Evolutionary conservation across 2,888 invertebrate genomes (phyloP).

Genomic region (Ornithoptera alexandrae): DNA sequence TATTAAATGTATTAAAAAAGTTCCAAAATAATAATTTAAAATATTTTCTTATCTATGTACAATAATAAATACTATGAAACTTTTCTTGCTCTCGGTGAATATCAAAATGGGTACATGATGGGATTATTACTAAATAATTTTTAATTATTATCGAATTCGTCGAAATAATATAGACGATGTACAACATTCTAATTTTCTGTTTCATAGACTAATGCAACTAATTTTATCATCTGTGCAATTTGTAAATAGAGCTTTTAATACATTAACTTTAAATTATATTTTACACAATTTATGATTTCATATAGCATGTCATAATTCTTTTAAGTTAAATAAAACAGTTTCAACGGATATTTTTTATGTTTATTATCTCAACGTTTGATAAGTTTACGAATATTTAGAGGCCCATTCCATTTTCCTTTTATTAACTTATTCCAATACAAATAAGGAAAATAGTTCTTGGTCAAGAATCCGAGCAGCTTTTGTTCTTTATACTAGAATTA

Average conservation of each 20-base stretch:
- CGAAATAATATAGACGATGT: neutral
- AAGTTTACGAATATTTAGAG: conserved; percentile 78
- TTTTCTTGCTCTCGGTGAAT: too few relatives aligned
- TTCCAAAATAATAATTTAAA: too few relatives aligned
- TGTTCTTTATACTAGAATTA: conserved; percentile 75
- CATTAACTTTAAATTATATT: neutral
- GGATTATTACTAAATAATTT: too few relatives aligned
- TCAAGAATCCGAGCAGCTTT: conserved; percentile 85
- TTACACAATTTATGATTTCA: neutral
- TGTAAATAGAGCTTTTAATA: neutral
- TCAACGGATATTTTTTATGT: conserved; percentile 13
- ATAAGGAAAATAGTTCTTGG: conserved; percentile 88
- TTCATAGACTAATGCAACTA: neutral
- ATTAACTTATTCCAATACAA: conserved; percentile 94
- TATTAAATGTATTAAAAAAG: too few relatives aligned
- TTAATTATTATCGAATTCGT: too few relatives aligned
- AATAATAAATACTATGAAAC: too few relatives aligned
- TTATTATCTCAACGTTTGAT: conserved; percentile 52
- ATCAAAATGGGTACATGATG: too few relatives aligned
- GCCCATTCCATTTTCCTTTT: conserved; percentile 90
- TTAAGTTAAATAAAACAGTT: conserved; percentile 25
- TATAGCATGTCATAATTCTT: conserved; percentile 15
- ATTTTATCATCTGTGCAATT: neutral
- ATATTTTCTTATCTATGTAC: too few relatives aligned
- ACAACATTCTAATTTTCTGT: neutral